Evolutionary conservation across 2,888 invertebrate genomes (phyloP).

Genomic region (Leucoptera coffeella): DNA sequence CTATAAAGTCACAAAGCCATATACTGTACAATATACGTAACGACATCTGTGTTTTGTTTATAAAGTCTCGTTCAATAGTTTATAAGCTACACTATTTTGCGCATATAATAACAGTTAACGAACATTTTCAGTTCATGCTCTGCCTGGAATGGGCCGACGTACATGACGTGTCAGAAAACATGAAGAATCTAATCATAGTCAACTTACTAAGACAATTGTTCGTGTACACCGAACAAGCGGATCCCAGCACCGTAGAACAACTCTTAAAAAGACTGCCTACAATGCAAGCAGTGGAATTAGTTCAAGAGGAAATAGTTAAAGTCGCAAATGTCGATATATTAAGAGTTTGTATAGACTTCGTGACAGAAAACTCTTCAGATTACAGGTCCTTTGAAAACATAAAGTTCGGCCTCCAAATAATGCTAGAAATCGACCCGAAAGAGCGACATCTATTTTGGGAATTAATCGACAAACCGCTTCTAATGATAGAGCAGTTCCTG

Average conservation of each 20-base stretch:
- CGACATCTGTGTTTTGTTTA: no score
- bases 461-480: constrained; percentile 61
- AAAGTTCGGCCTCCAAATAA: constrained; percentile 61
- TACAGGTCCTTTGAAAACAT: constrained; percentile 54
- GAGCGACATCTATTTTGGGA: constrained; percentile 59
- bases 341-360: constrained; percentile 58
- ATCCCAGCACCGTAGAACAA: constrained; percentile 33
- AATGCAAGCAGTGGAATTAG: constrained; percentile 54
- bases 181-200: constrained; percentile 46
- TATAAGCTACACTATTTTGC: constrained; percentile 11
- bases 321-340: constrained; percentile 58
- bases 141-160: constrained; percentile 66
- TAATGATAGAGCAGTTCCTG: constrained; percentile 77
- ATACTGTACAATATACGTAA: no score
- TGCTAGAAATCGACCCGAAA: constrained; percentile 51
- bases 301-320: constrained; percentile 57
- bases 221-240: constrained; percentile 39
- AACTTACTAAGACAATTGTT: constrained; percentile 52
- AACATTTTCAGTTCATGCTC: constrained; percentile 43
- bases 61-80: no score
- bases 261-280: constrained; percentile 56
- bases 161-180: constrained; percentile 51
- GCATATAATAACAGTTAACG: no score
- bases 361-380: constrained; percentile 45
- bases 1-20: no score